Base-by-base conservation (phyloP, 2,888 invertebrate genomes). In the Oligia latruncula region DNA sequence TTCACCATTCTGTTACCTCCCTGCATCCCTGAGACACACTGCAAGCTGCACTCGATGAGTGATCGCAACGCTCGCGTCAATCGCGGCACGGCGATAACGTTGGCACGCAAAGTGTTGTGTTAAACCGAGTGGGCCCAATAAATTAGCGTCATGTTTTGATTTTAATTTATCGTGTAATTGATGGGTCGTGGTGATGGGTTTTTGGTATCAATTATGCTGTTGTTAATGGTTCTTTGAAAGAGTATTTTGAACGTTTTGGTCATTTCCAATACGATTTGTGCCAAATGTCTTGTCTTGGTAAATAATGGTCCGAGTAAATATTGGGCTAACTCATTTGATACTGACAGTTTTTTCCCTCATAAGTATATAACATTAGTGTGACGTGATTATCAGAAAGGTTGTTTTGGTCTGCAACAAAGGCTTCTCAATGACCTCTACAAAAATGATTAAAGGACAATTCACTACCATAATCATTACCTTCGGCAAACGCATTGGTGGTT, bases 41-140 rank as follows among this genome's bases (percentile, higher is more conserved):
- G 90, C 83, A 88, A 86, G 88, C 84, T 87, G 89, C 86, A 89
- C 46, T 72, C 73, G 84, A 73, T 87, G 89, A 89, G 72, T 88
- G 89, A 89, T 89, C 71, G 83, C 74, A 75, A 83, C 72, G 82
- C 74, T 80, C 77, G 70, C 89, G 78, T 89, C 88, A 88, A 82
- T 89, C 88, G 75, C 46, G 49, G 55, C 77, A 2, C 72, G n/a
- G 65, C 74, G 81, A 89, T 81, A 86, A 82, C 75, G 71, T 72
- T 83, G 87, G 84, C 87, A 71, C 81, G 81, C 73, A 70, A 75
- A 86, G 85, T 86, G 85, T 86, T 83, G 74, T 66, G 77, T 83
- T 85, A 71, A 83, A 64, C 78, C 40, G 70, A 86, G 76, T 83
- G 85, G 74, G 84, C 81, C 58, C 81, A 65, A 84, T 85, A 81